Percentiles rank a stretch among this genome's conserved stretches.
Conservation (phyloP, 2,113 vertebrate genomes). For the Sylvilagus bachmani region DNA sequence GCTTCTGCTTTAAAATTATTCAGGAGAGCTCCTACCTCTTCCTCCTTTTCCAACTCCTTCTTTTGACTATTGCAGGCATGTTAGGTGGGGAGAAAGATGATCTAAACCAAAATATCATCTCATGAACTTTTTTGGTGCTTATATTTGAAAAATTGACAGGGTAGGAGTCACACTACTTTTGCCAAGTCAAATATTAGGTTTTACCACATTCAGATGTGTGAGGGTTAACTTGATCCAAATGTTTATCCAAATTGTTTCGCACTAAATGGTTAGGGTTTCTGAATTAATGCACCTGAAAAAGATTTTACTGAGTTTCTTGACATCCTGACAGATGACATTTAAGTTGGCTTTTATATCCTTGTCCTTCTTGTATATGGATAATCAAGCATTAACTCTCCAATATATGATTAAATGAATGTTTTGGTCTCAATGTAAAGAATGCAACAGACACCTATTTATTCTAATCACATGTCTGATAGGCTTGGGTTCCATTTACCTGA, state of each 20-base stretch:
- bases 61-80: conserved; percentile 7
- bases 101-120: conserved; percentile 18
- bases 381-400: conserved; percentile 13
- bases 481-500: conserved; percentile 40
- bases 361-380: conserved; percentile 42
- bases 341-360: conserved; percentile 43
- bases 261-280: not conserved
- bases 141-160: not conserved
- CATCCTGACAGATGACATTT: conserved; percentile 4
- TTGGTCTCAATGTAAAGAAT: conserved; percentile 20
- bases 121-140: conserved; percentile 21
- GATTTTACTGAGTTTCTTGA: conserved; percentile 21
- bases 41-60: not conserved
- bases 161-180: not conserved
- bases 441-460: not conserved
- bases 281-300: conserved; percentile 37
- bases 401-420: not conserved
- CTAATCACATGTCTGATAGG: not conserved
- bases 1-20: conserved; percentile 20
- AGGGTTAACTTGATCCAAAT: not conserved
- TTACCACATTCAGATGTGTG: not conserved
- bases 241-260: conserved; percentile 38
- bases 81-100: not conserved
- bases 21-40: not conserved
- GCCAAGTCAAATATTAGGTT: conserved; percentile 11